A percentile compares a stretch with the other conserved stretches of the same genome.
Conservation (phyloP, 2,888 invertebrate species). For the Neoaliturus tenellus region DNA sequence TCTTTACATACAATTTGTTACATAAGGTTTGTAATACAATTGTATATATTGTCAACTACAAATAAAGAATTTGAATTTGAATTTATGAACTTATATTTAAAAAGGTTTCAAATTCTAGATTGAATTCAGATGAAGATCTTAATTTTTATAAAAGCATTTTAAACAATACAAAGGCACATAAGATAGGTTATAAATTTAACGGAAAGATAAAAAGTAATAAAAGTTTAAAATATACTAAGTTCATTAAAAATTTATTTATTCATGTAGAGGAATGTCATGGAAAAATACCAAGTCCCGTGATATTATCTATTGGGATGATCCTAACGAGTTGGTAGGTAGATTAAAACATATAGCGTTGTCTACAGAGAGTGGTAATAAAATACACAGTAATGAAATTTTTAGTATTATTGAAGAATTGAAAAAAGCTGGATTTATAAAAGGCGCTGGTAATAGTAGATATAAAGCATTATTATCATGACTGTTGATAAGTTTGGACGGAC, state of each 20-base stretch:
- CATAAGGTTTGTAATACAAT: no score
- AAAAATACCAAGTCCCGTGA: neutral
- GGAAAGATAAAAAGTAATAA: neutral
- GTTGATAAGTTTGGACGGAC: conserved; percentile 36
- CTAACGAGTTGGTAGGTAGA: conserved; percentile 21
- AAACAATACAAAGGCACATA: neutral
- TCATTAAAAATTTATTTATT: conserved; percentile 36
- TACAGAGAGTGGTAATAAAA: conserved; percentile 8
- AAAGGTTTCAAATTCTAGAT: neutral
- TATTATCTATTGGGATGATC: conserved; percentile 29
- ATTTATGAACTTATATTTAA: neutral
- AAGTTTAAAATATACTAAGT: conserved; percentile 26
- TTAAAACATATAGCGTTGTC: neutral
- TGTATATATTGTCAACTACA: no score
- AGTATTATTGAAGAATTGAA: conserved; percentile 43
- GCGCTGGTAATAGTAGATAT: neutral
- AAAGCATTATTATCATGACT: neutral
- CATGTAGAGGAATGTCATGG: neutral
- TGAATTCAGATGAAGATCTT: neutral
- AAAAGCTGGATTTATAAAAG: conserved; percentile 27
- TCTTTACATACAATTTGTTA: no score
- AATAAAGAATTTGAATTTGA: no score
- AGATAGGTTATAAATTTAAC: neutral
- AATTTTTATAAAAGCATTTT: neutral
- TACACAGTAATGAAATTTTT: conserved; percentile 25